phyloP scores from a whole-genome alignment of 2,113 vertebrate species.

The Crypturellus undulatus region DNA sequence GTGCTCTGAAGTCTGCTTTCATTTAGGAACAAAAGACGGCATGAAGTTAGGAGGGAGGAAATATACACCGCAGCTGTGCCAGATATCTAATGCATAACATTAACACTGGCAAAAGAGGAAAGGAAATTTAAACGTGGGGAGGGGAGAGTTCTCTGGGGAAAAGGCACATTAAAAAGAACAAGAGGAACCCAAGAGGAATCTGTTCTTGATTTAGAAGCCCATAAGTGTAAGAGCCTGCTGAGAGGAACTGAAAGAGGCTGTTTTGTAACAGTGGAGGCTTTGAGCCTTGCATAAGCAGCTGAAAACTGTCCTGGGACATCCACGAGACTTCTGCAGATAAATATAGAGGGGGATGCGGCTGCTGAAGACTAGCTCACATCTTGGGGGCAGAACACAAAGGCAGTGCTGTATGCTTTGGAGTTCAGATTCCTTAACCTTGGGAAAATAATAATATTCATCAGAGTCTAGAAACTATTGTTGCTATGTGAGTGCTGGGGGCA shows the following conservation, averaged over 20 bases:
- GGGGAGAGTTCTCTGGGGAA: background rate
- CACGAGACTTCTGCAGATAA: conserved; percentile 13
- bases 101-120: conserved; percentile 40
- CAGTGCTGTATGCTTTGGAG: background rate
- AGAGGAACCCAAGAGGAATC: conserved; percentile 4
- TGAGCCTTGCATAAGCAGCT: conserved; percentile 24
- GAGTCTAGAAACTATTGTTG: background rate
- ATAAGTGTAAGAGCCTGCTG: background rate
- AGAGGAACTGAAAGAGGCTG: conserved; percentile 51
- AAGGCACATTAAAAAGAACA: background rate
- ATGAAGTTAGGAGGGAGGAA: conserved; percentile 11
- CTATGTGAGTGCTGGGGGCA: background rate
- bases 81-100: conserved; percentile 3
- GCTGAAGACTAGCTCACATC: background rate
- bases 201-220: conserved; percentile 27
- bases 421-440: background rate
- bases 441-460: background rate
- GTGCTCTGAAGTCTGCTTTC: background rate
- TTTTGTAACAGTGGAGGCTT: background rate
- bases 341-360: background rate
- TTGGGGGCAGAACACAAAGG: background rate
- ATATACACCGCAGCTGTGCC: background rate
- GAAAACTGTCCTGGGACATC: background rate
- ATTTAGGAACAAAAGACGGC: conserved; percentile 8
- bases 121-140: background rate